Conservation (phyloP, 2,888 invertebrate genomes). For the Teleogryllus oceanicus region DNA sequence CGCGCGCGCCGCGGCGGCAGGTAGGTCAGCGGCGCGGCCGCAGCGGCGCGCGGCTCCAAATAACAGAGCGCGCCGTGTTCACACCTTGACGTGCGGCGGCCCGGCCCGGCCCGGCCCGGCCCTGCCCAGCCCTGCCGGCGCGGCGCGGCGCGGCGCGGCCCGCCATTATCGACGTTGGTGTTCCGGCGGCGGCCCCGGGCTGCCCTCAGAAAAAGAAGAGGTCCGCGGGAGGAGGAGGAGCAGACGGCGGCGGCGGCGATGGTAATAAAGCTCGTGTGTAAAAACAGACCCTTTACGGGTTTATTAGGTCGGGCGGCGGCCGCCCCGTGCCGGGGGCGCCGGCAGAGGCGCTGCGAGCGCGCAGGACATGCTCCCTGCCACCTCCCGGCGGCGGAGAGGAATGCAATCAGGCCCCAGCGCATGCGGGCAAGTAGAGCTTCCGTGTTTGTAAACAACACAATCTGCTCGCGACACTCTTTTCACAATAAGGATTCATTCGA, state of each 20-base stretch:
- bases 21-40: background rate
- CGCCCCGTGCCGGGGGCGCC: background rate
- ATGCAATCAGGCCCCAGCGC: no score
- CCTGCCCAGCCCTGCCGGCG: background rate
- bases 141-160: background rate
- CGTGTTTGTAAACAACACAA: no score
- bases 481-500: no score
- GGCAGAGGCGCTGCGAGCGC: background rate
- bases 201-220: background rate
- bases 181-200: background rate
- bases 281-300: constrained; percentile 18
- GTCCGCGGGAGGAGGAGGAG: background rate
- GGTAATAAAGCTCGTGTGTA: constrained; percentile 1
- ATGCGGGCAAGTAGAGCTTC: no score
- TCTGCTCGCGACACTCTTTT: no score
- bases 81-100: no score
- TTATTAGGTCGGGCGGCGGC: constrained; percentile 18
- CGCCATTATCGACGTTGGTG: constrained; percentile 22
- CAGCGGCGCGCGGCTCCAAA: background rate
- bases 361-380: background rate
- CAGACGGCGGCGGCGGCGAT: background rate
- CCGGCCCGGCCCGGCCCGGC: background rate
- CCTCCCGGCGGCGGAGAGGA: background rate
- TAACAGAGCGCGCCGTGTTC: no score
- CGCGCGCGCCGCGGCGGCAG: background rate